phyloP scores from a whole-genome alignment of 2,113 vertebrate genomes.

The Brienomyrus longianalis region DNA sequence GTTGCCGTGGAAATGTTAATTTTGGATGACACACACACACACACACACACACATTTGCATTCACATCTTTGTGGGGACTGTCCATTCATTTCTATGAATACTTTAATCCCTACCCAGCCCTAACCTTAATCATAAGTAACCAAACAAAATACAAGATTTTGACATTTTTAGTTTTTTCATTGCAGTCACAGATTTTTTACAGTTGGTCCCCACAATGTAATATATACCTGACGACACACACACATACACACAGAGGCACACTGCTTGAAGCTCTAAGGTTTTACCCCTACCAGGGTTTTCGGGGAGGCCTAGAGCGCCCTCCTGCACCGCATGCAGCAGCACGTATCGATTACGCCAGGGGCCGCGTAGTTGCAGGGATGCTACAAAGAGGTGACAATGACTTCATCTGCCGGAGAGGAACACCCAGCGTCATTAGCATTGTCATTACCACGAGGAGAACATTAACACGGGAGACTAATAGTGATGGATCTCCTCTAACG shows the following conservation, averaged over 20 bases:
- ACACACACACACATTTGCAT: background rate
- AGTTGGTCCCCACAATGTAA: background rate
- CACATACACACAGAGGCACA: background rate
- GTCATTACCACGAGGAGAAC: conserved; percentile 14
- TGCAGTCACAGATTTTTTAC: background rate
- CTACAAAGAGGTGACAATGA: background rate
- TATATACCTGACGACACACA: background rate
- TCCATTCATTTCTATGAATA: background rate
- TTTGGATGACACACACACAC: background rate
- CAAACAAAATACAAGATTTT: background rate
- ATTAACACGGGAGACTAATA: conserved; percentile 4
- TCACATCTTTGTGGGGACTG: background rate
- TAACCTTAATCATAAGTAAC: background rate
- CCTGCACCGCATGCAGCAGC: no score
- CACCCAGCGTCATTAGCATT: conserved; percentile 1
- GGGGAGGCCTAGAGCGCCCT: background rate
- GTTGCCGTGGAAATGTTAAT: background rate
- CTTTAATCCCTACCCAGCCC: background rate
- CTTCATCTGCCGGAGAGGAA: conserved; percentile 15
- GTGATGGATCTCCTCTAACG: conserved; percentile 14
- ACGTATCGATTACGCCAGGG: background rate
- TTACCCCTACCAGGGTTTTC: background rate
- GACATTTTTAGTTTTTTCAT: background rate
- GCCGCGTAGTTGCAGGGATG: no score
- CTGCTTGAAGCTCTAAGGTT: no score